These are phyloP conservation scores for Drosophila neocordata DNA, from an alignment of 1,140 invertebrate genomes.

Conservation along the genomic window DNA sequence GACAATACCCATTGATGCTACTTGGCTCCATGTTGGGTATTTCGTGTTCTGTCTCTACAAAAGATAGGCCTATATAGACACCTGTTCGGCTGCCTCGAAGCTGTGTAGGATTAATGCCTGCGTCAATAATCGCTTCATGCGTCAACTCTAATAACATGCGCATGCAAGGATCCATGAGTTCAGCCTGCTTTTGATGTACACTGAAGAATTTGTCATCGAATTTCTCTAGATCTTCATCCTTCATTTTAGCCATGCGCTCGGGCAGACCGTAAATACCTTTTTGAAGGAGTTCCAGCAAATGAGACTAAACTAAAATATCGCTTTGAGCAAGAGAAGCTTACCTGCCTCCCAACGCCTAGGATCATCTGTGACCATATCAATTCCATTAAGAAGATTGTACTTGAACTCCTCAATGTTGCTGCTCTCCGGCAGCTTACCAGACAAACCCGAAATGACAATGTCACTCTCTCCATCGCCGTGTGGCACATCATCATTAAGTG, in stretches of 20 bases:
- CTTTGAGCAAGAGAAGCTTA: slow-evolving; percentile 20
- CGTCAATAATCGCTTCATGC: slow-evolving; percentile 97
- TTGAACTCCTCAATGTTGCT: slow-evolving; percentile 94
- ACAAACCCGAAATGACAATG: slow-evolving; percentile 94
- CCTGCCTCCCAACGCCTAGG: slow-evolving; percentile 90
- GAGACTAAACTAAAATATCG: slow-evolving; percentile 4
- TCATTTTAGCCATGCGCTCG: slow-evolving; percentile 93
- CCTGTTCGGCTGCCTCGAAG: slow-evolving; percentile 93
- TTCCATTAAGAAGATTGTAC: slow-evolving; percentile 91
- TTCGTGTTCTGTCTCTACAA: slow-evolving; percentile 92
- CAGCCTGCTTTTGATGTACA: slow-evolving; percentile 95
- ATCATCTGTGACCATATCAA: slow-evolving; percentile 95
- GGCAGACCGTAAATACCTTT: slow-evolving; percentile 90
- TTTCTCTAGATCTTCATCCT: slow-evolving; percentile 93
- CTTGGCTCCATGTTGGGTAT: slow-evolving; percentile 89
- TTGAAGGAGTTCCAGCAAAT: background rate
- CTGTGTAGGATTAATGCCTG: slow-evolving; percentile 92
- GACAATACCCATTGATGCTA: slow-evolving; percentile 93
- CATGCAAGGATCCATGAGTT: slow-evolving; percentile 98
- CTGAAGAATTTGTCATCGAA: slow-evolving; percentile 97
- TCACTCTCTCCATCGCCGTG: slow-evolving; percentile 82
- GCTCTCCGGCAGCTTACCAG: slow-evolving; percentile 94
- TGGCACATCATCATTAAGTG: slow-evolving; percentile 17
- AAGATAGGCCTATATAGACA: slow-evolving; percentile 94
- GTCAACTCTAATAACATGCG: slow-evolving; percentile 95